Conservation (phyloP, 1,140 invertebrate genomes). For the Pectinophora gossypiella region DNA sequence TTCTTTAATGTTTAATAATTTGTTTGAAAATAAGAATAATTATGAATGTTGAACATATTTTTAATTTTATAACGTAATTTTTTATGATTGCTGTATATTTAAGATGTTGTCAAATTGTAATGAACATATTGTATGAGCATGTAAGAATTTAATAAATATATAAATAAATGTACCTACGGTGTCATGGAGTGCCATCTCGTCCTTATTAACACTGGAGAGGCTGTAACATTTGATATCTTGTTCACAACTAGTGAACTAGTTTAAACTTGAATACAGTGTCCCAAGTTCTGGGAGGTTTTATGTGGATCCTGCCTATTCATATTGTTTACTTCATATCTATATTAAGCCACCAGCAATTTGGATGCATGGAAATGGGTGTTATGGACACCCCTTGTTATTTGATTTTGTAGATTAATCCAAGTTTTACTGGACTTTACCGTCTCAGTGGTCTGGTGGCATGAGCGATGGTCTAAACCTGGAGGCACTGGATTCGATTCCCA, state of each 20-base stretch:
- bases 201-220: not conserved
- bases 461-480: too few species aligned
- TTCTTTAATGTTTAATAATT: too few species aligned
- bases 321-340: not conserved
- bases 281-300: not conserved
- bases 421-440: not conserved
- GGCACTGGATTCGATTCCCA: too few species aligned
- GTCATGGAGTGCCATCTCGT: not conserved
- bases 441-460: too few species aligned
- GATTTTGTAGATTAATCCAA: not conserved
- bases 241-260: not conserved
- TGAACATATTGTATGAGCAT: too few species aligned
- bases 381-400: not conserved
- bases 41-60: too few species aligned
- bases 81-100: too few species aligned
- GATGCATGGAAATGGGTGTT: not conserved
- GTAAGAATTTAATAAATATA: too few species aligned
- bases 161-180: not conserved
- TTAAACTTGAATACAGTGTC: not conserved
- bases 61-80: too few species aligned
- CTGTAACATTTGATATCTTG: not conserved
- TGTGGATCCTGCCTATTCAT: not conserved
- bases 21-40: too few species aligned
- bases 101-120: too few species aligned
- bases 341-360: too few species aligned